Evolutionary conservation across 2,113 vertebrate genomes (phyloP).

Genomic region (Limanda limanda): DNA sequence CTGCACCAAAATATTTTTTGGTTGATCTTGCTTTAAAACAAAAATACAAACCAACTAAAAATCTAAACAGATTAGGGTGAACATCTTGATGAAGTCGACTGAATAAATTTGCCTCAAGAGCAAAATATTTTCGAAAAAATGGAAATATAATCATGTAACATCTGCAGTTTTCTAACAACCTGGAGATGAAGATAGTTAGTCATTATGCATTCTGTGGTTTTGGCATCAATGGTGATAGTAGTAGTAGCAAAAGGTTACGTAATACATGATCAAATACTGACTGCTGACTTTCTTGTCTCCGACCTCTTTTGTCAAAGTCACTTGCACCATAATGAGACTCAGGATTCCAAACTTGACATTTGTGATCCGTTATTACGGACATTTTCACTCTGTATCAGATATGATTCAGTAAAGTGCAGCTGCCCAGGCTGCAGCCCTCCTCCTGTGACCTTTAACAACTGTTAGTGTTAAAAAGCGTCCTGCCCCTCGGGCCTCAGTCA

Average conservation of each 20-base stretch:
- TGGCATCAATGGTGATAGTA: neutral
- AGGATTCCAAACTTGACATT: conserved; percentile 25
- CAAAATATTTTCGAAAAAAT: too few species aligned
- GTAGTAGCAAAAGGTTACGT: neutral
- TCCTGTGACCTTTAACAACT: conserved; percentile 54
- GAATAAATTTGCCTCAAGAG: neutral
- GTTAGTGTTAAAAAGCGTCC: conserved; percentile 28
- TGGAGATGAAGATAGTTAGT: neutral
- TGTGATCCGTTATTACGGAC: neutral
- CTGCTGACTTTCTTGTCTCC: neutral
- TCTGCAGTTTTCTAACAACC: neutral
- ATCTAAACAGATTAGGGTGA: too few species aligned
- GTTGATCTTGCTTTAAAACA: too few species aligned
- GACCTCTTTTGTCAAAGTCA: neutral
- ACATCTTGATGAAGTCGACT: neutral
- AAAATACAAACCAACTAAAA: too few species aligned
- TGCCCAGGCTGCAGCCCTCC: neutral
- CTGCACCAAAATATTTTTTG: too few species aligned
- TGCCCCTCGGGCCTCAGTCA: conserved; percentile 24
- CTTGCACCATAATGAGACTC: neutral
- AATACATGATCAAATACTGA: neutral
- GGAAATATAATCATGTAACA: neutral
- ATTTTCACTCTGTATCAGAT: conserved; percentile 4
- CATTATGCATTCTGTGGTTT: neutral
- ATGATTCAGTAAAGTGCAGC: conserved; percentile 9